Evolutionary conservation across 2,797 vertebrate species (phyloP).

Genomic region (Crocidura indochinensis): DNA sequence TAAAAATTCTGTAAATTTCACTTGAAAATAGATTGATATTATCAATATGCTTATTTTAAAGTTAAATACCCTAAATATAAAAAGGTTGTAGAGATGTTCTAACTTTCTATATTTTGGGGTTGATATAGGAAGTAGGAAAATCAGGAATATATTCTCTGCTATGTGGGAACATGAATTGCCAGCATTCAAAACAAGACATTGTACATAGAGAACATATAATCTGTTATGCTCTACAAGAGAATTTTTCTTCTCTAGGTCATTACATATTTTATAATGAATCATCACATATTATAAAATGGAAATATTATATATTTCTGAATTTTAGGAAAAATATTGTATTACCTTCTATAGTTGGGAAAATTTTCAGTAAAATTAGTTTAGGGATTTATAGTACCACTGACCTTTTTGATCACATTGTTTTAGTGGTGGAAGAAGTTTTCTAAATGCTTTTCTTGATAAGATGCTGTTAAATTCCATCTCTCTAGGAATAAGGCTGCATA

Average conservation of each 20-base stretch:
- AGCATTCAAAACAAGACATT: too few species aligned
- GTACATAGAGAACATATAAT: too few species aligned
- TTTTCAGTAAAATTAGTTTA: slow-evolving; percentile 16
- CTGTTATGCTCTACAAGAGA: too few species aligned
- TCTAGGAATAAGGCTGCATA: not conserved
- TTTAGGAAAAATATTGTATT: not conserved
- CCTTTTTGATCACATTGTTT: not conserved
- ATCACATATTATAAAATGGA: too few species aligned
- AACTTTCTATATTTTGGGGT: not conserved
- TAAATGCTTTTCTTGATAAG: slow-evolving; percentile 19
- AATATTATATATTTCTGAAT: too few species aligned
- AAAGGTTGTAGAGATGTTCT: not conserved
- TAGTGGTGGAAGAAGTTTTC: not conserved
- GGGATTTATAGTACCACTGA: not conserved
- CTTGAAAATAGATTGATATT: not conserved
- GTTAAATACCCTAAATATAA: slow-evolving; percentile 16
- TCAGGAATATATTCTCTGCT: too few species aligned
- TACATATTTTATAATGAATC: too few species aligned
- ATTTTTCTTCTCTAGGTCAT: too few species aligned
- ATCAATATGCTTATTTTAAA: not conserved
- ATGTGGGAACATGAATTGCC: too few species aligned
- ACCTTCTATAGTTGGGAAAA: not conserved
- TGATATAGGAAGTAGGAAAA: too few species aligned
- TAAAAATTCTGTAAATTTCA: not conserved
- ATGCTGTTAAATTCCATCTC: not conserved